Evolutionary conservation across 2,888 invertebrate species (phyloP).

Genomic region (Sipha maydis): DNA sequence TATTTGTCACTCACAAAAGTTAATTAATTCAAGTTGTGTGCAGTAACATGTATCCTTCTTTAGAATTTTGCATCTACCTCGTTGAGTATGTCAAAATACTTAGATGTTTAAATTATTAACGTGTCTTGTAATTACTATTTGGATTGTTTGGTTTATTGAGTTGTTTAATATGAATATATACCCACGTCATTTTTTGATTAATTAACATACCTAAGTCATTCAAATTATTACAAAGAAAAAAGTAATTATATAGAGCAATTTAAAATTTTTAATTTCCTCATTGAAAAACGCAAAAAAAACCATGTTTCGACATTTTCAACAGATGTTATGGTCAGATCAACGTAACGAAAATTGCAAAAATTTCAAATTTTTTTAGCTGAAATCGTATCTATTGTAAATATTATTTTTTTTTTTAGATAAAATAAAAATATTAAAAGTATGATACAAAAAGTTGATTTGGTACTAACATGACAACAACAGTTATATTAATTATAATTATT

Average conservation of each 20-base stretch:
- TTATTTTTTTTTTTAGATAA: too few species aligned
- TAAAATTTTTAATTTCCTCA: neutral
- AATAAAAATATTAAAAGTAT: too few species aligned
- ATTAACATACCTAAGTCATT: neutral
- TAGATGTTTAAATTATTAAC: slow-evolving; percentile 3
- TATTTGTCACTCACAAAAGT: neutral
- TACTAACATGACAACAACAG: too few species aligned
- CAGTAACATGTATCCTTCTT: neutral
- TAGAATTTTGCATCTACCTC: neutral
- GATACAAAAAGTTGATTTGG: too few species aligned
- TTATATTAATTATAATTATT: too few species aligned
- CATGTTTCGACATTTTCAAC: neutral
- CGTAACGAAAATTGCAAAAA: too few species aligned
- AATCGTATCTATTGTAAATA: too few species aligned
- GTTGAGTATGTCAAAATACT: neutral
- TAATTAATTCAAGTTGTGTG: neutral
- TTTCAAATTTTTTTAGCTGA: too few species aligned
- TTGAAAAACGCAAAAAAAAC: neutral
- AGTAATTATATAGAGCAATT: neutral
- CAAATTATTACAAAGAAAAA: neutral
- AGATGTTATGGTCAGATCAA: too few species aligned
- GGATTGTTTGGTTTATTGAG: slow-evolving; percentile 8
- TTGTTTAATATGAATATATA: neutral
- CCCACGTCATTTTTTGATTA: neutral
- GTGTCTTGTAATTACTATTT: neutral